A percentile compares a stretch with the other conserved stretches of the same genome.
These are phyloP conservation scores for Lagodon rhomboides DNA, from an alignment of 2,797 vertebrate genomes.

Conservation along the genomic window DNA sequence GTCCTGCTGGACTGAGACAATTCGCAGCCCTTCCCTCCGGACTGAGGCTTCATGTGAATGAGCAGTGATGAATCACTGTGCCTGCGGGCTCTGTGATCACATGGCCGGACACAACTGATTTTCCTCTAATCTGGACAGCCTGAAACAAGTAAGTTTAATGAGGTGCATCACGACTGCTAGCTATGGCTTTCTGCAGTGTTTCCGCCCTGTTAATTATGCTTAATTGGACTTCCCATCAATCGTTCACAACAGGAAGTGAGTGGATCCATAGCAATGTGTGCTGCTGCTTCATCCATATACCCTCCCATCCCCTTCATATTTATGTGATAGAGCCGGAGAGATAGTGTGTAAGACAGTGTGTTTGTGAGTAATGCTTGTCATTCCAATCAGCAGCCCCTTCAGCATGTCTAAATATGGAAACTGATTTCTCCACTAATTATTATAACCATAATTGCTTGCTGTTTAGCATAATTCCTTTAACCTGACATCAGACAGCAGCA, in stretches of 20 bases:
- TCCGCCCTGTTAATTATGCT: conserved; percentile 56
- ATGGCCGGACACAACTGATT: conserved; percentile 52
- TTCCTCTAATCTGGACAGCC: conserved; percentile 56
- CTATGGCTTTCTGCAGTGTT: conserved; percentile 42
- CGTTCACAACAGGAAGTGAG: conserved; percentile 45
- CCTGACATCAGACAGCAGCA: background rate
- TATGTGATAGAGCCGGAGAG: background rate
- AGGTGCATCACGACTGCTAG: conserved; percentile 56
- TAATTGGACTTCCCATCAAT: conserved; percentile 71
- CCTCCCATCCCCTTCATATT: conserved; percentile 12
- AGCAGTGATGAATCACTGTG: conserved; percentile 62
- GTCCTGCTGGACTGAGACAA: conserved; percentile 8
- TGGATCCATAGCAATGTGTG: conserved; percentile 21
- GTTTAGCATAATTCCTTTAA: conserved; percentile 52
- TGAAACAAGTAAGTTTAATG: conserved; percentile 58
- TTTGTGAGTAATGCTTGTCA: conserved; percentile 18
- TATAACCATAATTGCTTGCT: conserved; percentile 49
- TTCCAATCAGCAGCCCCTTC: conserved; percentile 49
- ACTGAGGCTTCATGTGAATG: conserved; percentile 23
- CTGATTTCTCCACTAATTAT: conserved; percentile 50
- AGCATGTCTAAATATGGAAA: conserved; percentile 57
- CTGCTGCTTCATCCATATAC: conserved; percentile 20
- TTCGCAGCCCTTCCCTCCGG: conserved; percentile 16
- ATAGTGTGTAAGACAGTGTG: conserved; percentile 1
- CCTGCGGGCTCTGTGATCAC: conserved; percentile 39